Evolutionary conservation across 2,797 vertebrate species (phyloP).

Genomic region (Enteromius paludinosus): DNA sequence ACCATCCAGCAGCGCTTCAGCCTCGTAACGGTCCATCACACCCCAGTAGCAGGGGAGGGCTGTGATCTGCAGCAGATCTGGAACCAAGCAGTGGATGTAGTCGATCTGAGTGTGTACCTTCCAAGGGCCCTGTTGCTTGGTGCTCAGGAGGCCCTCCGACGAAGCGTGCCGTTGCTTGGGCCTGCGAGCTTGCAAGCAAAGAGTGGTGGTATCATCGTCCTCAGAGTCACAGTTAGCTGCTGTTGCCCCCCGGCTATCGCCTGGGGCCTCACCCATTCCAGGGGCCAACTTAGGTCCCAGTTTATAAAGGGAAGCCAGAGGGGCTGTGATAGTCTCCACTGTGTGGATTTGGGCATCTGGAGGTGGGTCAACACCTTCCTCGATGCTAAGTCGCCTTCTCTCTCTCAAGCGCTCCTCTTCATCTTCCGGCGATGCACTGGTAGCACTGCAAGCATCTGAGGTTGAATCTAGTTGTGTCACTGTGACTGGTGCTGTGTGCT

Average conservation of each 20-base stretch:
- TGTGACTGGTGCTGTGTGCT: constrained; percentile 94
- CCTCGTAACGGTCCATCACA: constrained; percentile 97
- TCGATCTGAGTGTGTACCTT: constrained; percentile 98
- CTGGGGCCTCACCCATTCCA: constrained; percentile 85
- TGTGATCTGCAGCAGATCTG: constrained; percentile 92
- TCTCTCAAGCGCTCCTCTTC: constrained; percentile 95
- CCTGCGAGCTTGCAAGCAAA: constrained; percentile 92
- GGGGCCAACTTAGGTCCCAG: constrained; percentile 97
- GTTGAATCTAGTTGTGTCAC: constrained; percentile 73
- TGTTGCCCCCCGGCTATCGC: constrained; percentile 70
- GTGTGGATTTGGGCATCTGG: constrained; percentile 98
- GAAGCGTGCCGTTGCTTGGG: constrained; percentile 92
- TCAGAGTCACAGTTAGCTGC: constrained; percentile 88
- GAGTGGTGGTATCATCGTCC: constrained; percentile 88
- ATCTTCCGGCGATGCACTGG: constrained; percentile 90
- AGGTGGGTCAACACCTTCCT: constrained; percentile 96
- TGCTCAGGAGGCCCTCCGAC: constrained; percentile 84
- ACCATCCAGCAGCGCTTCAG: constrained; percentile 93
- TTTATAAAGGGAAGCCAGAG: constrained; percentile 94
- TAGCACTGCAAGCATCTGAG: constrained; percentile 84
- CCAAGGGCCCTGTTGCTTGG: constrained; percentile 90
- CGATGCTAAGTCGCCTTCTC: constrained; percentile 92
- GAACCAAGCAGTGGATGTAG: constrained; percentile 98
- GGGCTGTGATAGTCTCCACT: constrained; percentile 89
- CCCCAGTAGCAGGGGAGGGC: constrained; percentile 97